These are phyloP conservation scores for Ctena decussata DNA, from an alignment of 2,888 invertebrate species.

Conservation along the genomic window DNA sequence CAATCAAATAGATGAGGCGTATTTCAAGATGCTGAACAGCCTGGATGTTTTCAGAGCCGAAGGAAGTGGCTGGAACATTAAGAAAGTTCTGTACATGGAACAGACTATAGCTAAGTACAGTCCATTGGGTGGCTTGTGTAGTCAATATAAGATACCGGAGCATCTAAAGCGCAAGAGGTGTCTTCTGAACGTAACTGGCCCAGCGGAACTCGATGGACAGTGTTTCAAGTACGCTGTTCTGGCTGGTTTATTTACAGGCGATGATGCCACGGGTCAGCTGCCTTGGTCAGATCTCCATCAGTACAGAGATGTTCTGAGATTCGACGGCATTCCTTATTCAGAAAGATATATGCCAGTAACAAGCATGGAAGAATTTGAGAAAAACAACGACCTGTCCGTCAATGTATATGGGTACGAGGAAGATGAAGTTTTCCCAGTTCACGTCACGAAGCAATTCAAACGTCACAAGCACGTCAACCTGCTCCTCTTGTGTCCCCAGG, in stretches of 20 bases:
- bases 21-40: constrained; percentile 13
- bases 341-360: constrained; percentile 1
- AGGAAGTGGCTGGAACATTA: not conserved
- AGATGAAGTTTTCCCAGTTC: not conserved
- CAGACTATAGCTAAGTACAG: constrained; percentile 1
- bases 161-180: not conserved
- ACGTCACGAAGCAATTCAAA: not conserved
- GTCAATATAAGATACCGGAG: not conserved
- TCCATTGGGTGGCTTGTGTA: not conserved
- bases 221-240: constrained; percentile 13
- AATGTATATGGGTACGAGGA: constrained; percentile 1
- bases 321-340: not conserved
- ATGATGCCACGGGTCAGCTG: not conserved
- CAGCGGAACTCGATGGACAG: not conserved
- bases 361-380: not conserved
- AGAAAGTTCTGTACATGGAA: not conserved
- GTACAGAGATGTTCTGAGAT: not conserved
- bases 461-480: not conserved
- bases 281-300: not conserved
- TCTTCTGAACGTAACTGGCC: constrained; percentile 9
- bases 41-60: not conserved
- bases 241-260: not conserved
- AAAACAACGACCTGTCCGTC: not conserved
- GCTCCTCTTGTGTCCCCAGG: not conserved
- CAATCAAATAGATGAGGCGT: constrained; percentile 24